These are phyloP conservation scores for Ostrea denselamellosa DNA, from an alignment of 1,140 invertebrate genomes.

Conservation along the genomic window DNA sequence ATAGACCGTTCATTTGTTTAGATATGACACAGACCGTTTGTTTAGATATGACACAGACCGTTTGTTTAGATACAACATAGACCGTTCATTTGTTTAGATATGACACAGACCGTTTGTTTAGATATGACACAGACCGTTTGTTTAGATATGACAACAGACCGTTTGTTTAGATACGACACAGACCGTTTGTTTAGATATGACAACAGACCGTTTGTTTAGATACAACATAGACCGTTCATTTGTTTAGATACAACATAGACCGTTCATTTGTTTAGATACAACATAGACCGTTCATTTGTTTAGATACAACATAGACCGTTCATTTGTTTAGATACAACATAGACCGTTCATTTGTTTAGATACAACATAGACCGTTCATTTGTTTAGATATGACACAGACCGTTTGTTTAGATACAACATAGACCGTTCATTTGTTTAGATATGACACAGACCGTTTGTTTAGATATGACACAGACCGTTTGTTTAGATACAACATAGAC, in stretches of 20 bases:
- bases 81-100: slow-evolving; percentile 61
- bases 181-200: slow-evolving; percentile 57
- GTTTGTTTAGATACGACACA: slow-evolving; percentile 45
- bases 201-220: slow-evolving; percentile 59
- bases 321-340: background rate
- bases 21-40: slow-evolving; percentile 59
- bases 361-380: slow-evolving; percentile 63
- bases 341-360: slow-evolving; percentile 60
- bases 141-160: slow-evolving; percentile 52
- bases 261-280: slow-evolving; percentile 47
- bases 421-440: slow-evolving; percentile 60
- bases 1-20: slow-evolving; percentile 61
- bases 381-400: slow-evolving; percentile 50
- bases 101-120: slow-evolving; percentile 59
- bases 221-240: slow-evolving; percentile 63
- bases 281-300: slow-evolving; percentile 62
- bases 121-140: slow-evolving; percentile 59
- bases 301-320: slow-evolving; percentile 60
- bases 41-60: slow-evolving; percentile 57
- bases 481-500: slow-evolving; percentile 50
- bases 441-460: slow-evolving; percentile 59
- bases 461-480: slow-evolving; percentile 59
- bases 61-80: background rate
- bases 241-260: slow-evolving; percentile 50
- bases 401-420: slow-evolving; percentile 46